phyloP scores from a whole-genome alignment of 2,113 vertebrate species.

The Plecotus auritus region DNA sequence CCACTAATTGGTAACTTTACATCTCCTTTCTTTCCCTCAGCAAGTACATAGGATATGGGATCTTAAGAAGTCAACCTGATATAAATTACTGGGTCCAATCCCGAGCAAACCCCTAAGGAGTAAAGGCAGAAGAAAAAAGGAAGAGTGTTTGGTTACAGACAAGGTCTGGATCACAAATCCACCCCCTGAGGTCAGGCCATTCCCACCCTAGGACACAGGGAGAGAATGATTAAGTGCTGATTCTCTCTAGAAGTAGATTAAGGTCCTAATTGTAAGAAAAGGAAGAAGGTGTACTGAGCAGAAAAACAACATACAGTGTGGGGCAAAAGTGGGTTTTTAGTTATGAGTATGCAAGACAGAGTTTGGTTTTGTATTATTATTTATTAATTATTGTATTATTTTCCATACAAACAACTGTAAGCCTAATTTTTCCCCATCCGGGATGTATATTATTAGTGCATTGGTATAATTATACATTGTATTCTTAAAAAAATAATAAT shows the following conservation, averaged over 20 bases:
- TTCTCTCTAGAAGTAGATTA: neutral
- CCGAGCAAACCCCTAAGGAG: neutral
- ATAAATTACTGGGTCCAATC: neutral
- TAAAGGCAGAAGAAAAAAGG: neutral
- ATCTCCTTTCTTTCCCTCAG: conserved; percentile 18
- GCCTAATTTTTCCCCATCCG: neutral
- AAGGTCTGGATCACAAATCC: neutral
- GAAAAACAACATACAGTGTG: neutral
- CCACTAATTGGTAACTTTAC: neutral
- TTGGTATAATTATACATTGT: neutral
- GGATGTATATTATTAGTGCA: neutral
- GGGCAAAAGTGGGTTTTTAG: neutral
- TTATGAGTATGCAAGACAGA: neutral
- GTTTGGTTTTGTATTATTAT: neutral
- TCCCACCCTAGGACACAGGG: neutral
- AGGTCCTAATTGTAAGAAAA: neutral
- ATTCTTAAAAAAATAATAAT: conserved; percentile 8
- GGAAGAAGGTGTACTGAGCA: neutral
- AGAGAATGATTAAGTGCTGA: neutral
- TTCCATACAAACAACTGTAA: neutral
- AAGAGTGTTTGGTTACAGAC: neutral
- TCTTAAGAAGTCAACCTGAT: conserved; percentile 23
- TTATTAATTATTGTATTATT: neutral
- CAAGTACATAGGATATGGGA: neutral
- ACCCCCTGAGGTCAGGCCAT: neutral